Evolutionary conservation across 1,140 invertebrate genomes (phyloP), one percentile per base, ranked within the genome.

Genomic region (Liolophura sinensis): DNA sequence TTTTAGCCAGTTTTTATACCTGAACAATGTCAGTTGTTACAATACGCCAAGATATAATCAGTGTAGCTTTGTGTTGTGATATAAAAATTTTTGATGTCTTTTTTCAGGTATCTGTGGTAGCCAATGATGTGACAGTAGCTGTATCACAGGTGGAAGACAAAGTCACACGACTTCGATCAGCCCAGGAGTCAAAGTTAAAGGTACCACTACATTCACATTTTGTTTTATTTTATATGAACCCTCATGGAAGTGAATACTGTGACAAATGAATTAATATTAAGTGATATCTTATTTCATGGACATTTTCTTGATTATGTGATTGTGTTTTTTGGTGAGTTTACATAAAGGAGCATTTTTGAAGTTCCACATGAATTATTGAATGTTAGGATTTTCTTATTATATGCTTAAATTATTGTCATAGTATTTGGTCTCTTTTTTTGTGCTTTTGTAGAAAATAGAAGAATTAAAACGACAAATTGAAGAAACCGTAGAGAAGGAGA

Each of bases 121-220:
- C 75, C 22, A 70, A 73, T 66, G 80, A 82, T 55, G 73, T 83
- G 0, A 69, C 74, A 12, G 66, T 64, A 46, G 76, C 75, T 6
- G 77, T 82, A 0, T 74, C 65, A 50, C 67, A 61, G 60, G 78
- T 83, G 4, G 57, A 71, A 54, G 69, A 72, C 16, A 83, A 83
- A 67, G 81, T 83, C 15, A 75, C 79, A 58, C 78, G 78, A 64
- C 69, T 82, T 4, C 64, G 80, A 20, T 56, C 67, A 22, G 61
- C 69, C 50, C 77, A 78, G 48, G 68, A 65, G 31, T 72, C 75
- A 46, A 80, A 72, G 64, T 22, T 55, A 3, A 54, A 74, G 66
- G 79, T 82, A 73, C 31, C 31, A 40, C 31, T 40, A 9, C 9
- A 5, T 40, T 40, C 31, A 40, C 3, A 9, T 40, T 9, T 40